Conservation (phyloP, 2,888 invertebrate species). For the Mechanitis mazaeus region DNA sequence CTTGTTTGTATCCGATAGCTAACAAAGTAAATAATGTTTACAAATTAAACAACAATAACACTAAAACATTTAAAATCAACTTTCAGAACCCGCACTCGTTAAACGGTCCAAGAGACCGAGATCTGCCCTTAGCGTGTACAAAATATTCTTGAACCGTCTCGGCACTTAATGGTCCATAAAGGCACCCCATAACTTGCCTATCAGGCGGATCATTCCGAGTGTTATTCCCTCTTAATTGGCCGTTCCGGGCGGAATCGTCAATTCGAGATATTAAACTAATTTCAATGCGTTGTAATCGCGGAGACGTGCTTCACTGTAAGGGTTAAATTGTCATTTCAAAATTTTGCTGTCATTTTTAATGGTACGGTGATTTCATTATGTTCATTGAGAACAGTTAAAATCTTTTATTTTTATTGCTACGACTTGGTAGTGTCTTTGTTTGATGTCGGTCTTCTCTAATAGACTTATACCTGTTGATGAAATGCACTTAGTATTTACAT, state of each 20-base stretch:
- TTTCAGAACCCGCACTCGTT: slow-evolving; percentile 13
- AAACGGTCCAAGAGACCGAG: slow-evolving; percentile 21
- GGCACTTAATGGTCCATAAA: slow-evolving; percentile 68
- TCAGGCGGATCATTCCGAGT: slow-evolving; percentile 66
- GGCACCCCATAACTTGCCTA: slow-evolving; percentile 73
- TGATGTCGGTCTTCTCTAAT: not conserved
- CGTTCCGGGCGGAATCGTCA: slow-evolving; percentile 73
- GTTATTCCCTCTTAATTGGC: slow-evolving; percentile 74
- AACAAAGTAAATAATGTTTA: slow-evolving; percentile 3
- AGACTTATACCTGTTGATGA: not conserved
- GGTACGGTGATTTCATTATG: slow-evolving; percentile 8
- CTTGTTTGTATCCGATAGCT: no score
- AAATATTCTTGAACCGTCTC: slow-evolving; percentile 30
- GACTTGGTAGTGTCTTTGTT: no score
- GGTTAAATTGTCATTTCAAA: slow-evolving; percentile 39
- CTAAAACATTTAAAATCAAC: slow-evolving; percentile 9
- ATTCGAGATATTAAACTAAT: slow-evolving; percentile 77
- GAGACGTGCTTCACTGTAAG: slow-evolving; percentile 56
- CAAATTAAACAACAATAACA: slow-evolving; percentile 9
- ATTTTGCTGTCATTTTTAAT: slow-evolving; percentile 31
- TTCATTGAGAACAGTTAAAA: not conserved
- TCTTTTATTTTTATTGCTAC: not conserved
- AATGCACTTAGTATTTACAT: no score
- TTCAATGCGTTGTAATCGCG: slow-evolving; percentile 71
- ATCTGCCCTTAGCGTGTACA: slow-evolving; percentile 19